Base-by-base conservation (phyloP, 1,140 invertebrate genomes). In the Pseudoatta argentina region DNA sequence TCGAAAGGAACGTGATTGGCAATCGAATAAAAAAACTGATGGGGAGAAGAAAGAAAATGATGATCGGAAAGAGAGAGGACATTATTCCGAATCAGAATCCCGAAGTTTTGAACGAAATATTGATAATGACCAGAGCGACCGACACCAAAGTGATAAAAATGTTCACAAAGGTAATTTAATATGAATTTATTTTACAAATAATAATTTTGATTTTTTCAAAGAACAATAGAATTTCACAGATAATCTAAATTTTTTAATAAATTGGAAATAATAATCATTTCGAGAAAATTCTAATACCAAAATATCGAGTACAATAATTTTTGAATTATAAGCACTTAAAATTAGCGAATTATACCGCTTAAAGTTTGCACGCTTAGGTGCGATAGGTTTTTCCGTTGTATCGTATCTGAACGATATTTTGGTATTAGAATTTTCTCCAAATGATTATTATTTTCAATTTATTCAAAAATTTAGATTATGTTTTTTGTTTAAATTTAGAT, bases 71-170 rank as follows among this genome's bases (percentile, higher is more conserved):
- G 86, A 81, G 4, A 91, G 87, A 86, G 91, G 90, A 39, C 93
- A 92, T 59, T 94, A 95, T 77, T 93, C 92, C 27, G 93, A 93
- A 73, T 66, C 39, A 63, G 89, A 88, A 21, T 55, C 34, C 75
- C 79, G 66, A 61, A 51, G 48, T 24, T 86, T 83, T 39, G 86
- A 86, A 16, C 34, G 44, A 55, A 51, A 21, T 0, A 64, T 44
- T 39, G 55, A 88, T 72, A 93, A 93, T 64, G 89, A 94, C 63
- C 91, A 93, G 12, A 86, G 87, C n/a, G 61, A 82, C 55, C 76
- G 75, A 48, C 61, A 82, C 85, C 89, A 89, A 51, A 87, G 67
- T 27, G 72, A 69, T 18, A 87, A 71, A 48, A 91, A 86, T 73
- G 48, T 86, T 90, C 88, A 86, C 51, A 88, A 90, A 90, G 89